Evolutionary conservation across 2,113 vertebrate species (phyloP).

Genomic region (Chlamydotis undulata): DNA sequence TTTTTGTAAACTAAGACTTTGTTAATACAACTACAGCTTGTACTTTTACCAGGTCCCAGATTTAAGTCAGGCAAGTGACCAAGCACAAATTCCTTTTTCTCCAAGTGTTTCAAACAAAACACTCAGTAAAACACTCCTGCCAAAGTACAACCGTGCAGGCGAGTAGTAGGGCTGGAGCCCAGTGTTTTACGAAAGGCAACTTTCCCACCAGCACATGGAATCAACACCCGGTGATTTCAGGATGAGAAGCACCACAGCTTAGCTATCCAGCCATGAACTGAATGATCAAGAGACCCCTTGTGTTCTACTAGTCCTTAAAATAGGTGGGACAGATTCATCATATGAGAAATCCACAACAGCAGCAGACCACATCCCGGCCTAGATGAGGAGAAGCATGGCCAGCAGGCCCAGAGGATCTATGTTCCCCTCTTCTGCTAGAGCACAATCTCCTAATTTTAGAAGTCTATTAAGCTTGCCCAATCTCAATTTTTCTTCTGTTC

Average conservation of each 20-base stretch:
- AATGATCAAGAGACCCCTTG: neutral
- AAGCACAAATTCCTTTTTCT: neutral
- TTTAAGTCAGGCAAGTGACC: neutral
- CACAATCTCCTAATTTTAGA: neutral
- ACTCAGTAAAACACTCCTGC: neutral
- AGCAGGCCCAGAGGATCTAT: neutral
- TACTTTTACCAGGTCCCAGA: neutral
- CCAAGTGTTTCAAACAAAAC: neutral
- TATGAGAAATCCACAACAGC: neutral
- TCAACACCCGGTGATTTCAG: neutral
- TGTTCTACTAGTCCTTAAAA: neutral
- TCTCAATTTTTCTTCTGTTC: neutral
- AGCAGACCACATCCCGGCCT: neutral
- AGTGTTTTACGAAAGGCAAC: neutral
- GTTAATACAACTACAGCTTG: neutral
- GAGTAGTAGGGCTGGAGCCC: neutral
- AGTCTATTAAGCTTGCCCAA: neutral
- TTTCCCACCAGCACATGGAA: neutral
- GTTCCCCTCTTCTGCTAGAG: neutral
- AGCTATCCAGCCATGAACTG: neutral
- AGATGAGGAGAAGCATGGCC: neutral
- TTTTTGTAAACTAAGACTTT: neutral
- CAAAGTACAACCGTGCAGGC: neutral
- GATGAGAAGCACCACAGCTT: neutral
- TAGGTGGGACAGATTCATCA: neutral